Evolutionary conservation across 1,140 invertebrate species (phyloP).

Genomic region (Saccostrea echinata): DNA sequence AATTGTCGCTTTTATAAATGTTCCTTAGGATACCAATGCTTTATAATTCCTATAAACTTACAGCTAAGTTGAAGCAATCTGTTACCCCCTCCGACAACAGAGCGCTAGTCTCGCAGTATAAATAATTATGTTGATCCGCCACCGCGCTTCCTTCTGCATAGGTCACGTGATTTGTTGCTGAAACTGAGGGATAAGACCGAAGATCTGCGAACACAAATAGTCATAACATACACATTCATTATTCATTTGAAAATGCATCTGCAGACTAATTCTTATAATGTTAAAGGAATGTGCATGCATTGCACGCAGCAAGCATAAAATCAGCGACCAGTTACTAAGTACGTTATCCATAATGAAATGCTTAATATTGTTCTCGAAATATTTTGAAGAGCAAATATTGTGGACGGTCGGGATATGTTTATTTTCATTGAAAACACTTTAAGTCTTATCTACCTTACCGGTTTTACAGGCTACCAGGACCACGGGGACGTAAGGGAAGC

Average conservation of each 20-base stretch:
- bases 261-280: no score
- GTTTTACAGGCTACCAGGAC: neutral
- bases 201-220: neutral
- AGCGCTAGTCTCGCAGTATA: slow-evolving; percentile 72
- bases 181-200: neutral
- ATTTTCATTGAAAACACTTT: no score
- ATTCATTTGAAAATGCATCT: no score
- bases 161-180: slow-evolving; percentile 13
- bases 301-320: no score
- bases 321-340: no score
- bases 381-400: no score
- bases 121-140: slow-evolving; percentile 27
- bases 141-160: slow-evolving; percentile 9
- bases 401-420: no score
- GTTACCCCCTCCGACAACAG: slow-evolving; percentile 85
- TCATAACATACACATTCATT: neutral
- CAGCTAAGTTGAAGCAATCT: slow-evolving; percentile 71
- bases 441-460: neutral
- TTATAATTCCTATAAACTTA: slow-evolving; percentile 58
- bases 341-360: no score
- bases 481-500: neutral
- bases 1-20: neutral
- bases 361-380: no score
- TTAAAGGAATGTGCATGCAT: no score
- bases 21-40: neutral